phyloP scores from a whole-genome alignment of 2,113 vertebrate genomes.

The Ancistrus triradiatus region DNA sequence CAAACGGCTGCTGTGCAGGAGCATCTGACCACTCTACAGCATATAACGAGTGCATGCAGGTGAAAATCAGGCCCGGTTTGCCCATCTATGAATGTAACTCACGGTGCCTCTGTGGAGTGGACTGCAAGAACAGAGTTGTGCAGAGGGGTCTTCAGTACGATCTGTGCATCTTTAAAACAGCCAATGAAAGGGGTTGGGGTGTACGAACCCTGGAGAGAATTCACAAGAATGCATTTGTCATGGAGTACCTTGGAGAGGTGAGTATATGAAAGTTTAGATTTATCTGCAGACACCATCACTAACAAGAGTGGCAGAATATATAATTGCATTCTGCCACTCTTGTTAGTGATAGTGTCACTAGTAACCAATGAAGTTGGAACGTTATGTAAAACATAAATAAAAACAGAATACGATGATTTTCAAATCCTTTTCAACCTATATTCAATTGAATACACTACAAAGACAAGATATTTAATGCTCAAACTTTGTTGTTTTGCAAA shows the following conservation, averaged over 20 bases:
- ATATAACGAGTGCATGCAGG: conserved; percentile 80
- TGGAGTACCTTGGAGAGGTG: conserved; percentile 96
- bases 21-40: conserved; percentile 77
- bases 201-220: conserved; percentile 84
- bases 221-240: conserved; percentile 86
- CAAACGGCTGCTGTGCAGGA: conserved; percentile 80
- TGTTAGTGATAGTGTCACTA: too few relatives aligned
- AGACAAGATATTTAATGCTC: too few relatives aligned
- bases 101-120: conserved; percentile 73
- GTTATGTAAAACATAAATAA: too few relatives aligned
- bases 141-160: conserved; percentile 86
- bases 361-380: too few relatives aligned
- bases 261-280: too few relatives aligned
- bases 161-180: conserved; percentile 86
- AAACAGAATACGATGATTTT: too few relatives aligned
- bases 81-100: conserved; percentile 92
- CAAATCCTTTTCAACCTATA: too few relatives aligned
- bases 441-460: too few relatives aligned
- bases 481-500: too few relatives aligned
- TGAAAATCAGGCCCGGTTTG: conserved; percentile 74
- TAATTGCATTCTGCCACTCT: too few relatives aligned
- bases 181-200: conserved; percentile 85
- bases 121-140: conserved; percentile 86
- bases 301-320: too few relatives aligned
- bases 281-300: too few relatives aligned